These are phyloP conservation scores for Octodon degus DNA, from an alignment of 2,113 vertebrate species.

Conservation along the genomic window DNA sequence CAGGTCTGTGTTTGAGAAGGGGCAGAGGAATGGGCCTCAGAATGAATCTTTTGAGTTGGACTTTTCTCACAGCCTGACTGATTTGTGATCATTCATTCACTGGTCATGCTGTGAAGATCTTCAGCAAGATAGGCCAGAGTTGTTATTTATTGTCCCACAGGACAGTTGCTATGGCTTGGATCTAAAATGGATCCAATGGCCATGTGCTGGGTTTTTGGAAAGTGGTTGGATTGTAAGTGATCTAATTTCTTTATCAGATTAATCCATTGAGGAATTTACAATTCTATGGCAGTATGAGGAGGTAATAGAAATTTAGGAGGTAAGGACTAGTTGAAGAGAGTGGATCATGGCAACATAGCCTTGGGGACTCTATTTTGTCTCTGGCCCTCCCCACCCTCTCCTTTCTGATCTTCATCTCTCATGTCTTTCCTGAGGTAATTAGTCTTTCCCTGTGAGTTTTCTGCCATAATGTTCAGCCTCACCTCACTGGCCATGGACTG, in stretches of 20 bases:
- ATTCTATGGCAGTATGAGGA: neutral
- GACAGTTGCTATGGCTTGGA: neutral
- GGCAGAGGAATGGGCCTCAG: neutral
- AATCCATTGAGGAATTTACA: neutral
- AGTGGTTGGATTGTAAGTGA: neutral
- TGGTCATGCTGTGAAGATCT: neutral
- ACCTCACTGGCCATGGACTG: neutral
- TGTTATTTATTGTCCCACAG: slow-evolving; percentile 27
- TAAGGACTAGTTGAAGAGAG: neutral
- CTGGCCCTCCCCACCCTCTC: neutral
- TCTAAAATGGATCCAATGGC: neutral
- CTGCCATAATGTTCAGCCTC: neutral
- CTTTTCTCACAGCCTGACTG: neutral
- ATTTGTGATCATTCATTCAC: neutral
- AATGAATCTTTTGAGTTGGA: neutral
- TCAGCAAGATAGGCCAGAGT: slow-evolving; percentile 2
- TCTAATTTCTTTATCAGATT: neutral
- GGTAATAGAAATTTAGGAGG: neutral
- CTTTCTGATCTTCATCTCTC: neutral
- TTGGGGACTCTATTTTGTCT: neutral
- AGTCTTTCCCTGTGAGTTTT: neutral
- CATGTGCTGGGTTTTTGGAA: neutral
- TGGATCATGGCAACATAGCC: neutral
- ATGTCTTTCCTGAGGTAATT: neutral
- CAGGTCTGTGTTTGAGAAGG: neutral